phyloP scores from a whole-genome alignment of 1,140 invertebrate genomes.

The Drosophila orena region DNA sequence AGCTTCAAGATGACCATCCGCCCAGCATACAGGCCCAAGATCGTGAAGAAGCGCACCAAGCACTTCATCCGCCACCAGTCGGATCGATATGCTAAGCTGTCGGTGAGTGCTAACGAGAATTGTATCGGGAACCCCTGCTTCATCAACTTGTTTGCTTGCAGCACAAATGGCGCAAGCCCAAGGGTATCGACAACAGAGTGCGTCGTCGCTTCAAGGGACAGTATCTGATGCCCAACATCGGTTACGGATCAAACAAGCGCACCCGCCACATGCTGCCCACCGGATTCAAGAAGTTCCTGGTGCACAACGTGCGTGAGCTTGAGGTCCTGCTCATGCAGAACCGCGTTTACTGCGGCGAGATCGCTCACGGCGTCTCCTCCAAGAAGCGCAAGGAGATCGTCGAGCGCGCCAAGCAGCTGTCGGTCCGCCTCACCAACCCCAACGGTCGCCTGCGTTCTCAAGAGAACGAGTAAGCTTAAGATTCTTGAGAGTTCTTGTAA shows the following conservation, averaged over 20 bases:
- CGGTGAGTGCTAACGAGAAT: conserved; percentile 87
- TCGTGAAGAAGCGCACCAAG: conserved; percentile 98
- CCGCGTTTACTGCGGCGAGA: conserved; percentile 98
- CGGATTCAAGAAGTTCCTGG: conserved; percentile 96
- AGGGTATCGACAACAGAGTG: conserved; percentile 99
- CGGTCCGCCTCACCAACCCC: conserved; percentile 97
- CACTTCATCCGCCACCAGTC: conserved; percentile 98
- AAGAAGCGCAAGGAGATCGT: conserved; percentile 98
- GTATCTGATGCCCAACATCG: conserved; percentile 99
- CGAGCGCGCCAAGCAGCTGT: conserved; percentile 97
- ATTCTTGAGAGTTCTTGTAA: conserved; percentile 66
- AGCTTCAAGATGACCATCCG: conserved; percentile 91
- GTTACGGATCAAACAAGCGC: conserved; percentile 98
- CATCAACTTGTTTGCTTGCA: conserved; percentile 40
- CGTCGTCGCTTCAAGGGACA: conserved; percentile 99
- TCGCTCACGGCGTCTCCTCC: conserved; percentile 97
- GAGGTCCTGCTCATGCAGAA: conserved; percentile 99
- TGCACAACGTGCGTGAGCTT: conserved; percentile 91
- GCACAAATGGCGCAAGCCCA: conserved; percentile 88
- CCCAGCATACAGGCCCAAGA: conserved; percentile 94
- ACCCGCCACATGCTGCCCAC: conserved; percentile 98
- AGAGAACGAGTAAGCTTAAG: conserved; percentile 96
- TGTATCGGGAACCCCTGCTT: too few species aligned
- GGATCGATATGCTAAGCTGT: conserved; percentile 98
- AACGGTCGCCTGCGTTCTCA: conserved; percentile 98